Evolutionary conservation across 2,797 vertebrate species (phyloP).

Genomic region (Sebastes wilsoni): DNA sequence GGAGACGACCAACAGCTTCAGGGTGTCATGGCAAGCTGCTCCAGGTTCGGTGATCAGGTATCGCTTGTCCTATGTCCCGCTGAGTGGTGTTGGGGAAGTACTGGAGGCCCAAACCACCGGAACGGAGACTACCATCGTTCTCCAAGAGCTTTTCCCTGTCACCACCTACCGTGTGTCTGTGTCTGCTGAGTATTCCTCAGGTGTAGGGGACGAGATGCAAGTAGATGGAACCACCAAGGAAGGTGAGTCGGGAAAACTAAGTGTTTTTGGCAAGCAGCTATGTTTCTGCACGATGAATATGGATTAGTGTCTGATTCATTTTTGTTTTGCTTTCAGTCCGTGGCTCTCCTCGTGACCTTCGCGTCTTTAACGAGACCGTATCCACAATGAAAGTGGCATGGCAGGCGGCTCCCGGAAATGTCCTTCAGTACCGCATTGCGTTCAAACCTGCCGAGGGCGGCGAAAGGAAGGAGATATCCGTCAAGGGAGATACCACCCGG

Average conservation of each 20-base stretch:
- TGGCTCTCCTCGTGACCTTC: slow-evolving; percentile 91
- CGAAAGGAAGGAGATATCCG: slow-evolving; percentile 88
- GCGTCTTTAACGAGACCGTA: slow-evolving; percentile 89
- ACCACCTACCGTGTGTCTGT: slow-evolving; percentile 86
- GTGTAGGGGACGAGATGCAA: slow-evolving; percentile 73
- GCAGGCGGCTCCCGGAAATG: slow-evolving; percentile 92
- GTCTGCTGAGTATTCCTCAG: slow-evolving; percentile 78
- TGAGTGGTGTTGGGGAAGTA: slow-evolving; percentile 74
- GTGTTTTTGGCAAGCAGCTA: background rate
- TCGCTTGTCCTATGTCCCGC: slow-evolving; percentile 87
- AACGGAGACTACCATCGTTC: slow-evolving; percentile 77
- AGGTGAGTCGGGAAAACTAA: slow-evolving; percentile 66
- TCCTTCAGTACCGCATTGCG: slow-evolving; percentile 89
- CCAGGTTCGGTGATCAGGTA: slow-evolving; percentile 93
- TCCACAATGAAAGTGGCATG: slow-evolving; percentile 92
- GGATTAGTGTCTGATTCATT: background rate
- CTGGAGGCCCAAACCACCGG: slow-evolving; percentile 76
- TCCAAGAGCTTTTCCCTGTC: slow-evolving; percentile 81
- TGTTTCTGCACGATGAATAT: background rate
- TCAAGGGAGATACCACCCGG: slow-evolving; percentile 86
- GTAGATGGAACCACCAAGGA: slow-evolving; percentile 85
- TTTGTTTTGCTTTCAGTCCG: slow-evolving; percentile 80
- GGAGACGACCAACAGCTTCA: slow-evolving; percentile 90
- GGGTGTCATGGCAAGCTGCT: slow-evolving; percentile 90
- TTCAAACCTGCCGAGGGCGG: slow-evolving; percentile 89